Percentiles rank a stretch among this genome's conserved stretches.
Evolutionary conservation across 2,797 vertebrate species (phyloP).

Genomic region (Bradypodion ventrale): DNA sequence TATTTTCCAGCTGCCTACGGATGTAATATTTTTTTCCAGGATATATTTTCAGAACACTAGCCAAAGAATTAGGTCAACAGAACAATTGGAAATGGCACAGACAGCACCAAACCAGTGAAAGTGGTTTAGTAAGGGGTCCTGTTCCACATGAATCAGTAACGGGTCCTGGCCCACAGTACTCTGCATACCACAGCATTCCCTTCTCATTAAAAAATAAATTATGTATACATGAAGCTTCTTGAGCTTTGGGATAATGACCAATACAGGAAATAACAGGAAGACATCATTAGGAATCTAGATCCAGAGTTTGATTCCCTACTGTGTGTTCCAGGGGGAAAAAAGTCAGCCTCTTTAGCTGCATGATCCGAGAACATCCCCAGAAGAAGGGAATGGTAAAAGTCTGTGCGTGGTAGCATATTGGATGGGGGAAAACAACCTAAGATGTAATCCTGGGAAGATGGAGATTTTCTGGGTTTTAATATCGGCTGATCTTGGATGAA

Average conservation of each 20-base stretch:
- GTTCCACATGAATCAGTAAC: neutral
- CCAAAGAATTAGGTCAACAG: constrained; percentile 14
- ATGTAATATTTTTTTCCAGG: constrained; percentile 22
- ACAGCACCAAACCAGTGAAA: neutral
- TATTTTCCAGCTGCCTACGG: neutral
- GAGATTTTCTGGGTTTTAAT: too few species aligned
- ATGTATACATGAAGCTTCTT: neutral
- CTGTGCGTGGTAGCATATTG: too few species aligned
- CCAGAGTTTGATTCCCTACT: too few species aligned
- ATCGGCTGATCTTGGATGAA: too few species aligned
- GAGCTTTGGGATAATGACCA: neutral
- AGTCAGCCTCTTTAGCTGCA: too few species aligned
- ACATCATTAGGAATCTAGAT: too few species aligned
- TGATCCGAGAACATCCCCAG: too few species aligned
- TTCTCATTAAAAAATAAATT: neutral
- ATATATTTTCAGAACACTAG: constrained; percentile 9
- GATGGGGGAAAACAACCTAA: too few species aligned
- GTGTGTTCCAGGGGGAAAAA: too few species aligned
- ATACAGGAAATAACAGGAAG: neutral
- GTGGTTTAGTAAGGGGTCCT: neutral
- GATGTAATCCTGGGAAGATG: too few species aligned
- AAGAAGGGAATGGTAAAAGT: too few species aligned
- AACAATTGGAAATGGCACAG: constrained; percentile 6
- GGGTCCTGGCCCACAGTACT: neutral
- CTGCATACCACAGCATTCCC: neutral